These are phyloP conservation scores for Corythornis madagascariensis DNA, from an alignment of 2,113 vertebrate species.

Conservation along the genomic window DNA sequence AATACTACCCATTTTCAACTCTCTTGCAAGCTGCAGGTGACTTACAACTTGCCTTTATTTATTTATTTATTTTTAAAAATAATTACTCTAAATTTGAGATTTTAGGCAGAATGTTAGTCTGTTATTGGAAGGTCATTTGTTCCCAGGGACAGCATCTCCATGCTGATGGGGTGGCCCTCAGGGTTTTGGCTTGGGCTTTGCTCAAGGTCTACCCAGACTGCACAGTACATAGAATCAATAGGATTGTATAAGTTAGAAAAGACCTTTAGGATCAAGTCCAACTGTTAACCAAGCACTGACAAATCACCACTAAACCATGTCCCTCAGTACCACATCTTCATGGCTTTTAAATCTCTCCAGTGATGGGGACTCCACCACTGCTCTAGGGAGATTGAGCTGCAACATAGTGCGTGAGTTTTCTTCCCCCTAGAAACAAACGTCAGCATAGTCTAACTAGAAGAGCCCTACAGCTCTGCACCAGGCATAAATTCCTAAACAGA, in stretches of 20 bases:
- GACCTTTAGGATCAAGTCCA: neutral
- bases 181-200: neutral
- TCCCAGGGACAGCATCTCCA: neutral
- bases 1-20: neutral
- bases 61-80: neutral
- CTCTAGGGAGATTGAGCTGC: neutral
- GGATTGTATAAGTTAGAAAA: neutral
- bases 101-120: neutral
- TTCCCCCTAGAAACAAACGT: neutral
- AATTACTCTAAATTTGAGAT: neutral
- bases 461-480: neutral
- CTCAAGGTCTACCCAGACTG: neutral
- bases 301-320: neutral
- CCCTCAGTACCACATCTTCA: neutral
- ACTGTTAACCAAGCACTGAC: neutral
- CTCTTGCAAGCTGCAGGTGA: neutral
- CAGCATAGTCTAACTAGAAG: neutral
- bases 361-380: neutral
- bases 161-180: fast-evolving
- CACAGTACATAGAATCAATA: too few relatives aligned
- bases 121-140: neutral
- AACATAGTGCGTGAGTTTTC: fast-evolving
- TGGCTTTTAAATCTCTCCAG: neutral
- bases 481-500: neutral
- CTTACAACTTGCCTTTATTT: neutral